These are phyloP conservation scores for Marmota monax DNA, from an alignment of 2,113 vertebrate species.

Conservation along the genomic window DNA sequence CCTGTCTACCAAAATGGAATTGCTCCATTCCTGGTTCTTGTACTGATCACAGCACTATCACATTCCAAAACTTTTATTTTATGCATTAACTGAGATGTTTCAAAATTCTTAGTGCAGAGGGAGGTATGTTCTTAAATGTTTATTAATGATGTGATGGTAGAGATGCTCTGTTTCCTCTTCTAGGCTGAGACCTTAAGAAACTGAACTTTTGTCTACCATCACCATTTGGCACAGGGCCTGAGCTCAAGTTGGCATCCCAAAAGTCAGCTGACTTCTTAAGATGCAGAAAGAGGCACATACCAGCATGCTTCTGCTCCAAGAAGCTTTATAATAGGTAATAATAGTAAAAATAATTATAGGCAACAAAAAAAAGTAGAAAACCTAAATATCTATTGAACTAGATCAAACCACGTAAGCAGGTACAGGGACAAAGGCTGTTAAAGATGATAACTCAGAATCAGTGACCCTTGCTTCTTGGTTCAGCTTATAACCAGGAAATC, in stretches of 20 bases:
- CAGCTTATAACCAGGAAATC: neutral
- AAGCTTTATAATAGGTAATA: neutral
- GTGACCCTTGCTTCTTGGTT: neutral
- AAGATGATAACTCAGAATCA: neutral
- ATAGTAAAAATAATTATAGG: neutral
- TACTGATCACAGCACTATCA: neutral
- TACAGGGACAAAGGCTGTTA: neutral
- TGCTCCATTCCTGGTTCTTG: neutral
- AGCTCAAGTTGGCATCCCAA: neutral
- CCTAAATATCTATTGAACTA: neutral
- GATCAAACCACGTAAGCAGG: neutral
- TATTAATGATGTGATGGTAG: neutral
- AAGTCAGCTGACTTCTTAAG: neutral
- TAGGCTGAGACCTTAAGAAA: neutral
- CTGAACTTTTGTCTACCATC: neutral
- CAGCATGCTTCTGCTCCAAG: neutral
- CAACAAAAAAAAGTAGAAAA: neutral
- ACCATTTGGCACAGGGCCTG: neutral
- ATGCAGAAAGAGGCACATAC: neutral
- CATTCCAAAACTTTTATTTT: neutral
- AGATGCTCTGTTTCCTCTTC: neutral
- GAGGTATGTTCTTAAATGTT: neutral
- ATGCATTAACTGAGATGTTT: neutral
- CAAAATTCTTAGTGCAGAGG: neutral
- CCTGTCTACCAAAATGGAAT: neutral